phyloP scores from a whole-genome alignment of 2,797 vertebrate genomes.

The Acanthiza pusilla region DNA sequence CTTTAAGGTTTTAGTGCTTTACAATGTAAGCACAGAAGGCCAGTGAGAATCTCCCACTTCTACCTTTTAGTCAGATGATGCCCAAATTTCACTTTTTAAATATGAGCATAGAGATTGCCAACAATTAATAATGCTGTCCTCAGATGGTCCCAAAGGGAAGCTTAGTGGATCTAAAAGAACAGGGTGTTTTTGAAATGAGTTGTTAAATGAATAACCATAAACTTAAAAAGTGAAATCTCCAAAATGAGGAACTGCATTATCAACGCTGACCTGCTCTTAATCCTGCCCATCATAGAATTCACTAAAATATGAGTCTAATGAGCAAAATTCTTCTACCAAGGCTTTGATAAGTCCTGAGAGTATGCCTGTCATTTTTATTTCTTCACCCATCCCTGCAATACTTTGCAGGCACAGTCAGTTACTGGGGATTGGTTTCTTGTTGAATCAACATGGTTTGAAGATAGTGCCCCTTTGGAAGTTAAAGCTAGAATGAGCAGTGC shows the following conservation, averaged over 20 bases:
- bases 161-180: not conserved
- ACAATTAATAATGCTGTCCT: conserved; percentile 26
- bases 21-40: not conserved
- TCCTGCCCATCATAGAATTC: not conserved
- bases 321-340: not conserved
- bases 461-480: not conserved
- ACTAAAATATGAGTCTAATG: not conserved
- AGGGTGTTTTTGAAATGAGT: not conserved
- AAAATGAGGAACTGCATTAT: not conserved
- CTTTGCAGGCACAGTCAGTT: not conserved
- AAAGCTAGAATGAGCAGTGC: conserved; percentile 1
- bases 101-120: not conserved
- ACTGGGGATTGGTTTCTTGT: not conserved
- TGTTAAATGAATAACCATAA: not conserved
- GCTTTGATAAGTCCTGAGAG: not conserved
- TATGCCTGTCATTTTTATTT: not conserved
- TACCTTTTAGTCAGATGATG: conserved; percentile 10
- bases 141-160: not conserved
- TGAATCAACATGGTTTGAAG: not conserved
- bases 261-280: not conserved
- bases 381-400: not conserved
- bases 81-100: conserved; percentile 32
- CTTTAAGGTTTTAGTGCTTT: not conserved
- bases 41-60: not conserved
- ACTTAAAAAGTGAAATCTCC: not conserved